A percentile compares a stretch with the other conserved stretches of the same genome.
Evolutionary conservation across 2,797 vertebrate species (phyloP).

Genomic region (Erethizon dorsatum): DNA sequence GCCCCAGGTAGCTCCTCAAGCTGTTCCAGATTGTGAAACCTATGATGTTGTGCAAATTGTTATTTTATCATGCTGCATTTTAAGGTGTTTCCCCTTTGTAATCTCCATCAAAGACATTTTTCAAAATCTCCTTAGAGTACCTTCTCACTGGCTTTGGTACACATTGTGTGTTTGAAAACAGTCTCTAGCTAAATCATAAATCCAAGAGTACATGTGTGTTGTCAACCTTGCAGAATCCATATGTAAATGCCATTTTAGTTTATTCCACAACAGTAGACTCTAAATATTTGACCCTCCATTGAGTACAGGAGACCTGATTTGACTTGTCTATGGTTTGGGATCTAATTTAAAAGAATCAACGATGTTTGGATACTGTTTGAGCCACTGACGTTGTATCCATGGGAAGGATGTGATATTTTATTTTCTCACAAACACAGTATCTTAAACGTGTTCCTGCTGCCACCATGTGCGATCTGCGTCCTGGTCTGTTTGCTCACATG

Average conservation of each 20-base stretch:
- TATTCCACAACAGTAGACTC: background rate
- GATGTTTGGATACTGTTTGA: constrained; percentile 55
- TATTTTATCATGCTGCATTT: constrained; percentile 79
- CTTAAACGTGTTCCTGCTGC: constrained; percentile 79
- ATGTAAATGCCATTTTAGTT: background rate
- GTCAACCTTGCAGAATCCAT: background rate
- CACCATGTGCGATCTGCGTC: constrained; percentile 26
- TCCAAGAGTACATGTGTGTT: background rate
- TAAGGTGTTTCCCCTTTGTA: constrained; percentile 67
- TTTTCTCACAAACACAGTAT: constrained; percentile 79
- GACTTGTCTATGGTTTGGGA: constrained; percentile 75
- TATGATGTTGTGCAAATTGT: constrained; percentile 85
- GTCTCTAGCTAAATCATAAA: constrained; percentile 53
- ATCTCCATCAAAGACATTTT: constrained; percentile 80
- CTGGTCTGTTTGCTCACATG: constrained; percentile 65
- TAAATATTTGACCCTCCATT: background rate
- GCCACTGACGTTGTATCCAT: constrained; percentile 22
- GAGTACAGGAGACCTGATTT: constrained; percentile 19
- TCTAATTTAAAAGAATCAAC: constrained; percentile 67
- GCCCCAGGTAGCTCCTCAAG: constrained; percentile 85
- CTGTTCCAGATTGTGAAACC: constrained; percentile 84
- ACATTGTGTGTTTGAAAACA: constrained; percentile 62
- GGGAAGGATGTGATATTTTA: constrained; percentile 43
- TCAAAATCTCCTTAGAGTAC: constrained; percentile 62
- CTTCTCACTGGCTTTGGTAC: constrained; percentile 75